Base-by-base conservation (phyloP, 1,140 invertebrate species). In the Pseudomyrmex cubaensis region DNA sequence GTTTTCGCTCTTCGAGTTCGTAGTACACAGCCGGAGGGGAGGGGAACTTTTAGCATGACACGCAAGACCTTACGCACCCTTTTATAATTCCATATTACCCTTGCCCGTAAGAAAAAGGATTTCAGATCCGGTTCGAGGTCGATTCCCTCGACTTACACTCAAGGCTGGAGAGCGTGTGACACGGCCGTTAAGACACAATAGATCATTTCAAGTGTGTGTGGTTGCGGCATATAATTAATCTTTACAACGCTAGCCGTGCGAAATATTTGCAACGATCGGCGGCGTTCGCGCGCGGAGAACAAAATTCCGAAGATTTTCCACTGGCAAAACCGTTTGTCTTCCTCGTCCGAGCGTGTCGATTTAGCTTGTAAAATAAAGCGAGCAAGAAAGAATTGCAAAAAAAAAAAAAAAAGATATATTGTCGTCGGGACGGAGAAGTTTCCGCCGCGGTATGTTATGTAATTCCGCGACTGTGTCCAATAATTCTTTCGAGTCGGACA, bases 101-200 rank as follows among this genome's bases (percentile, higher is more conserved):
- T 82, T 85, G 10, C 70, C 13, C 20, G 35, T 7, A 20, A 64
- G 63, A 67, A 75, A 67, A 84, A 52, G 56, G 17, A 87, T 76
- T 52, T 22, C 56, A 84, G 86, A 87, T 87, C 86, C 87, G 86
- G 87, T 77, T 52, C 75, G 66, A 82, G 87, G 83, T 88, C 87
- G 77, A 88, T 85, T 87, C 73, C 86, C 86, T 67, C 80, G 85
- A 77, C 85, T 87, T 87, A 63, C 57, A 54, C 57, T 56, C 85
- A 87, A 87, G 82, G 85, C 54, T 80, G 63, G 86, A 84, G 86
- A 84, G 86, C 86, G 85, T 87, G 86, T 84, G 86, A 87, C 86
- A 35, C 35, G 69, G 57, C 69, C 70, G 78, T 87, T 84, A 80
- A 84, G 54, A 80, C 82, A 87, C 86, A 87, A 87, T 87, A 84